Base-by-base conservation (phyloP, 2,888 invertebrate genomes). In the Thereva nobilitata region DNA sequence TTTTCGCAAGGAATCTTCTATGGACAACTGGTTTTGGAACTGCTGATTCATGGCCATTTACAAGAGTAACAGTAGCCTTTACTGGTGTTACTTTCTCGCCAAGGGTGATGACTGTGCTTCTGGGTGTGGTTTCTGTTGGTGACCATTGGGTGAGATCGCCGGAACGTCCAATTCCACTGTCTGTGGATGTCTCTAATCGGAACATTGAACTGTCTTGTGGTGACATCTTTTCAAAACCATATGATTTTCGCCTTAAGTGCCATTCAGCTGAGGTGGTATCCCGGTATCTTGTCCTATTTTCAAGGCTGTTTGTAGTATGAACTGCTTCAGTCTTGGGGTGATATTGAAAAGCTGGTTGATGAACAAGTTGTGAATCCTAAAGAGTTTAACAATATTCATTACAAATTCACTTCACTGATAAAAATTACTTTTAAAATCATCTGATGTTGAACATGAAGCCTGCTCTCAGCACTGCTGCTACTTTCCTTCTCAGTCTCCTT, bases 171-270 rank as follows among this genome's bases (percentile, higher is more conserved):
- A 90, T 86, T 0, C 90, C 90, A 74, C 90, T 90, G 73, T 90
- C 90, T 2, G 89, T 90, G 4, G 90, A 90, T n/a, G 89, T 88
- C 76, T 90, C 89, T 75, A 88, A 86, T 2, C 86, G 83, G 70
- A 75, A 76, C 40, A 79, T 76, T 56, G 76, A 74, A 45, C 73
- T 75, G 47, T 78, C 76, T 0, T 79, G 80, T 10, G 80, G 78
- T 9, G 79, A 75, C 76, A 85, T 84, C 70, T 84, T 83, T 75
- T 87, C 88, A 74, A 91, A 91, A 67, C 91, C 90, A 75, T 91
- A 91, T 12, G 91, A 91, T 79, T 91, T 91, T 71, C 91, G 83
- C 71, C 91, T 83, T 68, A 86, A 84, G 74, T 88, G 89, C 90
- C 91, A 91, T 73, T 87, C 87, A 72, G 87, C 75, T 2, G 79